These are phyloP conservation scores for Anticlea derivata DNA, from an alignment of 2,888 invertebrate species.

Conservation along the genomic window DNA sequence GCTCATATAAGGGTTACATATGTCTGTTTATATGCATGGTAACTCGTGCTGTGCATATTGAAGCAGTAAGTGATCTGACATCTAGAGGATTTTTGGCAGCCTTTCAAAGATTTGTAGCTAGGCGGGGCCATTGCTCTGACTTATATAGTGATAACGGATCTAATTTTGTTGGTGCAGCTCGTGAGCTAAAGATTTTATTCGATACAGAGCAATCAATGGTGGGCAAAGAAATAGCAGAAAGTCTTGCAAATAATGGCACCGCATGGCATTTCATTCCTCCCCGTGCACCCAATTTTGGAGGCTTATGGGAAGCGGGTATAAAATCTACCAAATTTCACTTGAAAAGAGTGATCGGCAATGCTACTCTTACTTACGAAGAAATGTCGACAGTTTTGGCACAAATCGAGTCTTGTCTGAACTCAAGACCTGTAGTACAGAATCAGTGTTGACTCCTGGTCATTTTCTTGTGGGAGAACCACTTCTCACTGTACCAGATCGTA, in stretches of 20 bases:
- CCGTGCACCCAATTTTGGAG: neutral
- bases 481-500: too few species aligned
- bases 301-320: neutral
- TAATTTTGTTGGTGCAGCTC: conserved; percentile 12
- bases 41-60: conserved; percentile 42
- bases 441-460: neutral
- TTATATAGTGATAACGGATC: conserved; percentile 39
- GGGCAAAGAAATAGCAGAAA: neutral
- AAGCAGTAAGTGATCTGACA: conserved; percentile 42
- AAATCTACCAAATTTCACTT: neutral
- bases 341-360: neutral
- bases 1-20: conserved; percentile 32
- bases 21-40: conserved; percentile 21
- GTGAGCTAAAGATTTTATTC: neutral
- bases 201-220: neutral
- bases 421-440: neutral
- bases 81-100: conserved; percentile 39
- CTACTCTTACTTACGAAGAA: too few species aligned
- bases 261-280: neutral
- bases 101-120: conserved; percentile 33
- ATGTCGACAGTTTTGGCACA: neutral
- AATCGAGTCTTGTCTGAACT: neutral
- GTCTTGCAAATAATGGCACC: neutral
- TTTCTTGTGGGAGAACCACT: neutral
- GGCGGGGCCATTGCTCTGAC: conserved; percentile 31